phyloP scores from a whole-genome alignment of 2,113 vertebrate species.

The Colius striatus region DNA sequence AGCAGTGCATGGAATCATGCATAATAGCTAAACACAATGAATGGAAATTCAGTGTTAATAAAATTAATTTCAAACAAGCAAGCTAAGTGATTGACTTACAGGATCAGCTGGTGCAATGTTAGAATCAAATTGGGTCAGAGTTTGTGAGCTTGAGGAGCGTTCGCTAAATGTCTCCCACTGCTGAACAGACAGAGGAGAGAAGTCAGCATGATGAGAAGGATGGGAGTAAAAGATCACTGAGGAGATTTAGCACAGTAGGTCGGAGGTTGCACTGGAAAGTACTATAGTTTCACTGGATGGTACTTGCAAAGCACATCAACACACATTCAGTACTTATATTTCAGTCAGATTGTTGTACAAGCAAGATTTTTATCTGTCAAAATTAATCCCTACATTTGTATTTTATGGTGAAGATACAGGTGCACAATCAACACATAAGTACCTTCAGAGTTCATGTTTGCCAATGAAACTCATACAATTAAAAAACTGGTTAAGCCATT shows the following conservation, averaged over 20 bases:
- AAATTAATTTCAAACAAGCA: constrained; percentile 98
- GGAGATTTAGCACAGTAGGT: constrained; percentile 76
- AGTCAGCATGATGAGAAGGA: constrained; percentile 83
- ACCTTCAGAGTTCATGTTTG: background rate
- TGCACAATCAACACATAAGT: background rate
- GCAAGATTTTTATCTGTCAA: background rate
- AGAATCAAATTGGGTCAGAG: constrained; percentile 99
- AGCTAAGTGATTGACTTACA: constrained; percentile 99
- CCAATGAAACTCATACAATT: background rate
- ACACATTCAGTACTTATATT: background rate
- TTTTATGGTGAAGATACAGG: background rate
- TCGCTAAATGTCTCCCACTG: constrained; percentile 99
- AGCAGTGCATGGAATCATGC: constrained; percentile 78
- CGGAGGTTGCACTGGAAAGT: constrained; percentile 77
- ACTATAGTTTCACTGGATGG: background rate
- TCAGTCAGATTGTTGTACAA: background rate
- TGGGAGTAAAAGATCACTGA: constrained; percentile 75
- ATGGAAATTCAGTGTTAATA: constrained; percentile 91
- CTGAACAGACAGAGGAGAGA: constrained; percentile 99
- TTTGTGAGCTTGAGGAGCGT: constrained; percentile 99
- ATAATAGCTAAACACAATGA: constrained; percentile 75
- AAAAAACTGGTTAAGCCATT: background rate
- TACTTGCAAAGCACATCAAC: background rate
- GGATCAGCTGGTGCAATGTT: constrained; percentile 99
- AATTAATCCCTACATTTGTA: background rate